Evolutionary conservation across 2,113 vertebrate genomes (phyloP), one percentile per base, ranked within the genome.

Genomic region (Melanostigma gelatinosum): DNA sequence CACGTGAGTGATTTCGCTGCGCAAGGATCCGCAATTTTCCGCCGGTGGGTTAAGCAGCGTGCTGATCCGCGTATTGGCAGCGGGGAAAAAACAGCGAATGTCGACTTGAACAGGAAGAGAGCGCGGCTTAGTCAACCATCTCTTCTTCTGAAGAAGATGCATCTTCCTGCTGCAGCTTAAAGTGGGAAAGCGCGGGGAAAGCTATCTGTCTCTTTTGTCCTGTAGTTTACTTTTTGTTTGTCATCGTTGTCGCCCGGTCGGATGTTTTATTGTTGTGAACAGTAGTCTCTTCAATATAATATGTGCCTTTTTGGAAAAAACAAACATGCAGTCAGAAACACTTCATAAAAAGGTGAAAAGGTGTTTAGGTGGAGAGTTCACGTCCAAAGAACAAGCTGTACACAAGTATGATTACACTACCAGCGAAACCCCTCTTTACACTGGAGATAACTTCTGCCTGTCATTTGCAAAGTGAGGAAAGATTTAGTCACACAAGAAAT

Each of bases 381-480:
- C 1, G 8, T 67, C 16, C 34, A 54, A 64, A 57, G 16, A 67
- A 62, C 0, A 3, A 62, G 32, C 3, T 11, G 22, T 46, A 27
- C 15, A 63, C 34, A 36, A 61, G 42, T 55, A 52, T 22, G 46
- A 70, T 66, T 24, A 73, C 22, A 64, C 24, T 44, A 62, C 55
- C 8, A 76, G 67, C 44, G n/a, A 66, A 84, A 75, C 10, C 40
- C 11, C 18, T 73, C 61, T 75, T 82, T 64, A 18, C 1, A 15
- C 27, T 58, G 55, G 16, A 52, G 42, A 71, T 20, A 46, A 68
- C 70, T 61, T 72, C 57, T 77, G 79, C 44, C n/a, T 68, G 61
- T 79, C 75, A 68, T 42, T 13, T 80, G 71, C 68, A 84, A 79
- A 86, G 73, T 72, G 71, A 80, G 54, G 64, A 83, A 82, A 75